Conservation (phyloP, 2,797 vertebrate genomes). For the Scarus forsteni region DNA sequence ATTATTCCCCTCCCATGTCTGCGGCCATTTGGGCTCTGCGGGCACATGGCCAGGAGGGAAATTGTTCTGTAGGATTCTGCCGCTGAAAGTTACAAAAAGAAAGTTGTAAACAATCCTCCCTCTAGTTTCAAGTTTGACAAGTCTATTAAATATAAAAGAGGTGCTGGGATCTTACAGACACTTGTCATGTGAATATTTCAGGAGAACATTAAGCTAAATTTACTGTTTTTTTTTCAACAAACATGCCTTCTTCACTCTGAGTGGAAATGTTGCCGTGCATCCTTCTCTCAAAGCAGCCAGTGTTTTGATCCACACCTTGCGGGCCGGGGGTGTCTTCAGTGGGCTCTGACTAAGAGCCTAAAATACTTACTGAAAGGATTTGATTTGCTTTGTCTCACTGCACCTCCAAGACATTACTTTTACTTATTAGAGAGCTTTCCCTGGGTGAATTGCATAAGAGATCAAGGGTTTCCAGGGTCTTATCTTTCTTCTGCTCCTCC, state of each 20-base stretch:
- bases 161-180: slow-evolving; percentile 47
- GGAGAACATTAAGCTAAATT: slow-evolving; percentile 62
- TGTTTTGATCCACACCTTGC: slow-evolving; percentile 50
- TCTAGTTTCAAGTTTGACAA: slow-evolving; percentile 52
- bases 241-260: not conserved
- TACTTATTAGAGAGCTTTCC: slow-evolving; percentile 50
- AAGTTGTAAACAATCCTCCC: slow-evolving; percentile 1
- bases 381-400: slow-evolving; percentile 47
- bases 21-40: slow-evolving; percentile 67
- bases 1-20: slow-evolving; percentile 68
- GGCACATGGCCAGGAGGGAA: slow-evolving; percentile 55
- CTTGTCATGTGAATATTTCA: slow-evolving; percentile 66
- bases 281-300: slow-evolving; percentile 21
- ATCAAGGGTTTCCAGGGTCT: slow-evolving; percentile 45
- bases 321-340: slow-evolving; percentile 36
- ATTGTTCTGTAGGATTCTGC: slow-evolving; percentile 51
- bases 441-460: slow-evolving; percentile 45
- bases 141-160: slow-evolving; percentile 71
- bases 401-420: slow-evolving; percentile 47
- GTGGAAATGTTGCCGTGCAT: slow-evolving; percentile 19
- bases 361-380: slow-evolving; percentile 54
- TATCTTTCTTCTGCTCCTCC: slow-evolving; percentile 32
- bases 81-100: slow-evolving; percentile 37
- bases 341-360: slow-evolving; percentile 36
- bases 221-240: slow-evolving; percentile 44